Conservation (phyloP, 2,113 vertebrate species). For the Notechis scutatus region DNA sequence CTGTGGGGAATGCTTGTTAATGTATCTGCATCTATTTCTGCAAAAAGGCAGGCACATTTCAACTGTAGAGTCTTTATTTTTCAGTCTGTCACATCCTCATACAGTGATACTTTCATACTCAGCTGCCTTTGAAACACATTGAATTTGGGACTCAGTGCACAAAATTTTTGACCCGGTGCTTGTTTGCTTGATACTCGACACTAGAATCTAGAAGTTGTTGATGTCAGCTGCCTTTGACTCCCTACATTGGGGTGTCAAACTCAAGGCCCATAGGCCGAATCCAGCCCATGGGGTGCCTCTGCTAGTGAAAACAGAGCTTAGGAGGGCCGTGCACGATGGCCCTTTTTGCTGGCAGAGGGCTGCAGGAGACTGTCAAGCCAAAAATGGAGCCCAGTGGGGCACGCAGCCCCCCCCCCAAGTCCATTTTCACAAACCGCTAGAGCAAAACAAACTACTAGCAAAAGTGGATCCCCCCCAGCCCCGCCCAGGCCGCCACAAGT, state of each 20-base stretch:
- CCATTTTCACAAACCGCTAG: too few relatives aligned
- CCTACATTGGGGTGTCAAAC: not conserved
- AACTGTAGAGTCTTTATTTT: not conserved
- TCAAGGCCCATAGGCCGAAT: too few relatives aligned
- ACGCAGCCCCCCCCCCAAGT: too few relatives aligned
- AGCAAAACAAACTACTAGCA: too few relatives aligned
- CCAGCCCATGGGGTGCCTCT: too few relatives aligned
- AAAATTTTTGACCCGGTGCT: not conserved
- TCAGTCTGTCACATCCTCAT: not conserved
- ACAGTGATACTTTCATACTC: not conserved
- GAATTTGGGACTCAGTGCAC: not conserved
- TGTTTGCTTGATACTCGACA: not conserved
- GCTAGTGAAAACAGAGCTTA: too few relatives aligned
- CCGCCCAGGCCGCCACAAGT: too few relatives aligned
- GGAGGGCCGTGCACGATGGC: fast-evolving
- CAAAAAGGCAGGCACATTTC: not conserved
- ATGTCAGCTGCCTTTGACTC: not conserved
- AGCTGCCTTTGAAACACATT: not conserved
- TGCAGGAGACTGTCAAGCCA: too few relatives aligned
- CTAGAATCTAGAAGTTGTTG: not conserved
- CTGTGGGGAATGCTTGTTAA: not conserved
- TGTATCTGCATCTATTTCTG: not conserved
- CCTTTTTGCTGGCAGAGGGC: too few relatives aligned
- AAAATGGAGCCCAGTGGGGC: too few relatives aligned
- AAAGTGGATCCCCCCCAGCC: too few relatives aligned